phyloP scores from a whole-genome alignment of 2,888 invertebrate species.

The Eilema griseolum region DNA sequence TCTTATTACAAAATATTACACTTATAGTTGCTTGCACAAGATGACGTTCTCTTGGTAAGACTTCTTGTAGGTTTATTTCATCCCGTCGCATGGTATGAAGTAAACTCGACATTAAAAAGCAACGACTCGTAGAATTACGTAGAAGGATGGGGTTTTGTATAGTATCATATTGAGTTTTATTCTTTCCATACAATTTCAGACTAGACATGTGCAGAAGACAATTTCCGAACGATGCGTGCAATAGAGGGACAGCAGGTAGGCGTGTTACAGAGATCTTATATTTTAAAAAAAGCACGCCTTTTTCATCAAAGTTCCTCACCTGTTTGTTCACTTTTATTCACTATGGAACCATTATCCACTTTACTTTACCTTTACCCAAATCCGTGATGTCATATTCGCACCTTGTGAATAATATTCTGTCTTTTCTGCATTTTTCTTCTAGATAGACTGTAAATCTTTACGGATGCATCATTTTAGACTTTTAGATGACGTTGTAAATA shows the following conservation, averaged over 20 bases:
- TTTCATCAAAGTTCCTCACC: constrained; percentile 76
- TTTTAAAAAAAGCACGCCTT: constrained; percentile 80
- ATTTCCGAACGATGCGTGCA: constrained; percentile 97
- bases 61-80: constrained; percentile 42
- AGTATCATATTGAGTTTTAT: constrained; percentile 74
- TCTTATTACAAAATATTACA: constrained; percentile 55
- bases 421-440: constrained; percentile 73
- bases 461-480: constrained; percentile 41
- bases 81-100: constrained; percentile 49
- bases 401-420: constrained; percentile 85
- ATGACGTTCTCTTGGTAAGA: constrained; percentile 39
- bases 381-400: constrained; percentile 78
- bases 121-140: constrained; percentile 36
- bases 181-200: constrained; percentile 92
- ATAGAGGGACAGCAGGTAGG: constrained; percentile 99
- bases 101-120: constrained; percentile 31
- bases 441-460: constrained; percentile 56
- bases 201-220: constrained; percentile 99
- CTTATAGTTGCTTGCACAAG: constrained; percentile 56
- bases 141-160: constrained; percentile 34
- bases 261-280: constrained; percentile 76
- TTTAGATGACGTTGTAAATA: constrained; percentile 51
- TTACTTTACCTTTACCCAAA: constrained; percentile 61
- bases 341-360: constrained; percentile 69
- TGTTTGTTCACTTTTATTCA: constrained; percentile 69